Evolutionary conservation across 2,113 vertebrate species (phyloP).

Genomic region (Crotalus viridis): DNA sequence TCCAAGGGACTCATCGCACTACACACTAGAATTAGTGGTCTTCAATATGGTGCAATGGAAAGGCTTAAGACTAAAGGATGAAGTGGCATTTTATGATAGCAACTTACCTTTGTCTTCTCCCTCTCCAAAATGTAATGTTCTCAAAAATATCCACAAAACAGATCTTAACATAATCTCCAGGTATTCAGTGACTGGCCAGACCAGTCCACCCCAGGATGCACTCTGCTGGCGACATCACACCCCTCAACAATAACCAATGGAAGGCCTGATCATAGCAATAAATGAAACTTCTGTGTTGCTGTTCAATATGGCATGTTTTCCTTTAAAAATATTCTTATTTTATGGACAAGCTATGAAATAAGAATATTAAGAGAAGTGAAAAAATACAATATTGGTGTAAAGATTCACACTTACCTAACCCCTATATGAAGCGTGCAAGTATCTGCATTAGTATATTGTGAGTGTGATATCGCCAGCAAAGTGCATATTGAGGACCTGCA

Average conservation of each 20-base stretch:
- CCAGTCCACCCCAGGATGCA: slow-evolving; percentile 1
- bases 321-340: slow-evolving; percentile 34
- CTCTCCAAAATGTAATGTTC: background rate
- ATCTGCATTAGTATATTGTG: slow-evolving; percentile 27
- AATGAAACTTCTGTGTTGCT: background rate
- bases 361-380: slow-evolving; percentile 20
- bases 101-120: background rate
- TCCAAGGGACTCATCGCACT: background rate
- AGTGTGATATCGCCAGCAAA: slow-evolving; percentile 26
- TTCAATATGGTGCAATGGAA: background rate
- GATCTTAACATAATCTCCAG: background rate
- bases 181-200: background rate
- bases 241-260: background rate
- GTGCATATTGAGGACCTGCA: slow-evolving; percentile 11
- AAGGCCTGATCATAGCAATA: background rate
- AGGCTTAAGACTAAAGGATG: background rate
- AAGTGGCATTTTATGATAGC: background rate
- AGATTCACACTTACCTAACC: slow-evolving; percentile 26
- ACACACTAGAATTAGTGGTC: background rate
- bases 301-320: slow-evolving; percentile 4
- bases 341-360: slow-evolving; percentile 17
- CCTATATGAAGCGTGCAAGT: slow-evolving; percentile 29
- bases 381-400: slow-evolving; percentile 18
- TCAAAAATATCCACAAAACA: background rate
- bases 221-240: slow-evolving; percentile 25